Conservation (phyloP, 2,888 invertebrate species). For the Rotaria sp. region DNA sequence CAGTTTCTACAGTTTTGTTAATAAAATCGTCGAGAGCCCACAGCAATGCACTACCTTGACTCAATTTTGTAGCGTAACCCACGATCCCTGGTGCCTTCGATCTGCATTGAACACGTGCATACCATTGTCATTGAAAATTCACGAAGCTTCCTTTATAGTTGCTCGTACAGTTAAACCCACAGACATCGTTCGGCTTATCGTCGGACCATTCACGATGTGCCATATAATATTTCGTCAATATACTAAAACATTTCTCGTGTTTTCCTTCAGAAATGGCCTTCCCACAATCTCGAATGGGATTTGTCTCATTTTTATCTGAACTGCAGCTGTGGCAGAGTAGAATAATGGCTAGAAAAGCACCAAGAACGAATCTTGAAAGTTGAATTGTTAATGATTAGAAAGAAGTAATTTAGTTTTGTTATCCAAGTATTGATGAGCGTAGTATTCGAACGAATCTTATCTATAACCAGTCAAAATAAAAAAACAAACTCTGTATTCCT, state of each 20-base stretch:
- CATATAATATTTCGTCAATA: not conserved
- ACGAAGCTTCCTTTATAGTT: not conserved
- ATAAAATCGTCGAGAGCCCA: not conserved
- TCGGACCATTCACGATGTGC: not conserved
- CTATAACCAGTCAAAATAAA: too few species aligned
- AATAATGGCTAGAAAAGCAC: not conserved
- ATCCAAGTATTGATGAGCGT: too few species aligned
- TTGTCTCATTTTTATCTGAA: not conserved
- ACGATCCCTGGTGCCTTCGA: not conserved
- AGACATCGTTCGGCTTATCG: not conserved
- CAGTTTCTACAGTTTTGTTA: not conserved
- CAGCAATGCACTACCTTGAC: not conserved
- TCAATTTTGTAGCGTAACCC: not conserved
- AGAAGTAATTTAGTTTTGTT: too few species aligned
- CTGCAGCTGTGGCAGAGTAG: not conserved
- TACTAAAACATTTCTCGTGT: not conserved
- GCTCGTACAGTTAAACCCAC: not conserved
- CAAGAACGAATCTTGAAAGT: not conserved
- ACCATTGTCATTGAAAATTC: not conserved
- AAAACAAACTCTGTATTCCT: too few species aligned
- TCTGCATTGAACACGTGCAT: not conserved
- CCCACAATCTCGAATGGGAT: not conserved
- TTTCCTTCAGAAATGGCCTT: not conserved
- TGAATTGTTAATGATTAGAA: too few species aligned
- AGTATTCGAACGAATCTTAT: too few species aligned